Conservation (phyloP, 2,113 vertebrate genomes). For the Hippolais icterina region DNA sequence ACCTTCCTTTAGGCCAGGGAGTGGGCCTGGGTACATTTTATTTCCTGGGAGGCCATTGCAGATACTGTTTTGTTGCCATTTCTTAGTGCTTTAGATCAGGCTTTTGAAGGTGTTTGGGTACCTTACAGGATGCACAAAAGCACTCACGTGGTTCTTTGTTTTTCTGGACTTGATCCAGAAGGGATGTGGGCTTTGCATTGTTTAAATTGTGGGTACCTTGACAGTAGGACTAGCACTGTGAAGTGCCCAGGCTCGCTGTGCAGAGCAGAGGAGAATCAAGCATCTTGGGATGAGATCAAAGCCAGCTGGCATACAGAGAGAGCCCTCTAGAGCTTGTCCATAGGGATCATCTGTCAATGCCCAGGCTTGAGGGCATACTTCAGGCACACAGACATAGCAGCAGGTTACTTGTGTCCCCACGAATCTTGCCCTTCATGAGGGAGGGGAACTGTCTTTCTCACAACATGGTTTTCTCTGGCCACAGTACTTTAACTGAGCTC, state of each 20-base stretch:
- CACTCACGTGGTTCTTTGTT: background rate
- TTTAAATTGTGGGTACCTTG: background rate
- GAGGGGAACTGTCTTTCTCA: background rate
- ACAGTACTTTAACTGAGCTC: background rate
- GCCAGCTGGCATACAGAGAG: background rate
- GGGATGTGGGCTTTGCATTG: background rate
- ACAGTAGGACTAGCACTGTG: background rate
- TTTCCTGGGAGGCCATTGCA: background rate
- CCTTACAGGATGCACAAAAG: background rate
- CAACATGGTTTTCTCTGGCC: background rate
- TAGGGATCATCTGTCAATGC: background rate
- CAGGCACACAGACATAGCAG: accelerated
- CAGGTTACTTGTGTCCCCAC: background rate
- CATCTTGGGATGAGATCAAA: background rate
- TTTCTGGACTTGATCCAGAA: constrained; percentile 32
- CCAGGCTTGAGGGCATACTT: background rate
- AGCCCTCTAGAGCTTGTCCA: background rate
- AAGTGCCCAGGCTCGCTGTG: background rate
- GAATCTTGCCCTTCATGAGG: background rate
- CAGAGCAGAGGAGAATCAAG: background rate
- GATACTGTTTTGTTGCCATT: background rate
- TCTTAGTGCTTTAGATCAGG: background rate
- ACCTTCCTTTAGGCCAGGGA: background rate
- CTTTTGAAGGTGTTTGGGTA: background rate
- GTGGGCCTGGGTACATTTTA: background rate